A percentile compares a stretch with the other conserved stretches of the same genome.
phyloP scores from a whole-genome alignment of 1,140 invertebrate species.

The Platorchestia sp. region DNA sequence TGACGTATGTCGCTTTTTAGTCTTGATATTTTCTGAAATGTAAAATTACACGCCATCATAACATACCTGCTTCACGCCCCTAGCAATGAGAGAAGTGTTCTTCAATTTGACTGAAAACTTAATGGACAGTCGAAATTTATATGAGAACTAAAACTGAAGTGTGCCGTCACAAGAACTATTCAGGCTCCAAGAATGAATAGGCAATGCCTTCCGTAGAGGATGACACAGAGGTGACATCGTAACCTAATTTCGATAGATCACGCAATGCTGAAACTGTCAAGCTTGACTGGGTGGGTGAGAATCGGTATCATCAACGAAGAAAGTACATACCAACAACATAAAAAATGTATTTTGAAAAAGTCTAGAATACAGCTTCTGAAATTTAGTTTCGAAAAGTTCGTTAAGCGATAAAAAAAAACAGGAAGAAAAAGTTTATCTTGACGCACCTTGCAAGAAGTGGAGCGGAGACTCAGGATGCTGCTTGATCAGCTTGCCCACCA shows the following conservation, averaged over 20 bases:
- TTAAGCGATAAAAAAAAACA: not conserved
- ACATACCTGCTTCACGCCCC: not conserved
- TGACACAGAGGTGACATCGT: too few species aligned
- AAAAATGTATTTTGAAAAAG: not conserved
- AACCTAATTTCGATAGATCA: too few species aligned
- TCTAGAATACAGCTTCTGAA: not conserved
- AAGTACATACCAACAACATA: not conserved
- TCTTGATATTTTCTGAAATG: not conserved
- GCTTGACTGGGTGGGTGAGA: not conserved
- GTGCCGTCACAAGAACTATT: not conserved
- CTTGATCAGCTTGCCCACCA: constrained; percentile 72
- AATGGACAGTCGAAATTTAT: not conserved
- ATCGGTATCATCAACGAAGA: not conserved
- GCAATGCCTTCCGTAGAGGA: too few species aligned
- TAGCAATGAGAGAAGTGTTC: not conserved
- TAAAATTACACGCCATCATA: not conserved
- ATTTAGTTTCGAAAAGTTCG: not conserved
- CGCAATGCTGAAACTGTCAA: too few species aligned
- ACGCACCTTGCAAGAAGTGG: constrained; percentile 70
- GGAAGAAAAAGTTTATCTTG: not conserved
- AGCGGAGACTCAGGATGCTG: constrained; percentile 72
- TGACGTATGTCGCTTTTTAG: not conserved
- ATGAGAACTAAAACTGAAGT: not conserved
- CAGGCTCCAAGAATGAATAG: too few species aligned
- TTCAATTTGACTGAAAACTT: not conserved